Percentiles rank a stretch among this genome's conserved stretches.
Conservation (phyloP, 1,140 invertebrate species). For the Tetragnatha versicolor region DNA sequence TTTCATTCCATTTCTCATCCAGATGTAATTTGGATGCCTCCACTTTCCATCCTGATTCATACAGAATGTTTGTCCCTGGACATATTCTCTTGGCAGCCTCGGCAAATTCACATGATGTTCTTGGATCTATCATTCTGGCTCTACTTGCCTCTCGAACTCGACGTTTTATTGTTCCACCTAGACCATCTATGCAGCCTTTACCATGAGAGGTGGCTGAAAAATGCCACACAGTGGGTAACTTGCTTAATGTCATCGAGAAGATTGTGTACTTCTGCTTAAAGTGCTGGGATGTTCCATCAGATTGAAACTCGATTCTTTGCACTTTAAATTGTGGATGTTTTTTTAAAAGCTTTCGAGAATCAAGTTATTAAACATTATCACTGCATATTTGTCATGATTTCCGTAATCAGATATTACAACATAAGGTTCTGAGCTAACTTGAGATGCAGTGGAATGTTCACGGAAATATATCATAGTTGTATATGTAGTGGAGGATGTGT, state of each 20-base stretch:
- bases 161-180: background rate
- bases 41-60: too few relatives aligned
- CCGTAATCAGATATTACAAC: slow-evolving; percentile 7
- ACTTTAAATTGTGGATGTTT: background rate
- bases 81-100: background rate
- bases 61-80: background rate
- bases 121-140: slow-evolving; percentile 1
- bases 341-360: background rate
- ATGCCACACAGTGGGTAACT: background rate
- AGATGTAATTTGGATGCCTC: too few relatives aligned
- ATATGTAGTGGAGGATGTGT: background rate
- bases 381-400: slow-evolving; percentile 1
- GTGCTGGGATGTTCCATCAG: slow-evolving; percentile 18
- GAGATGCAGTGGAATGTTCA: background rate
- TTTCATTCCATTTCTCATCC: too few relatives aligned
- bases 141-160: background rate
- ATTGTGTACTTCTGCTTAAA: slow-evolving; percentile 3
- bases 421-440: background rate
- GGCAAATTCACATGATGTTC: background rate
- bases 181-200: background rate
- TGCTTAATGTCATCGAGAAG: background rate
- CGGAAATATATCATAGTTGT: slow-evolving; percentile 6
- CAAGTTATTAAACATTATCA: background rate
- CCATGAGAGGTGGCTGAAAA: background rate
- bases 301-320: background rate